A percentile compares a stretch with the other conserved stretches of the same genome.
Evolutionary conservation across 2,888 invertebrate genomes (phyloP).

Genomic region (Eupithecia vulgata): DNA sequence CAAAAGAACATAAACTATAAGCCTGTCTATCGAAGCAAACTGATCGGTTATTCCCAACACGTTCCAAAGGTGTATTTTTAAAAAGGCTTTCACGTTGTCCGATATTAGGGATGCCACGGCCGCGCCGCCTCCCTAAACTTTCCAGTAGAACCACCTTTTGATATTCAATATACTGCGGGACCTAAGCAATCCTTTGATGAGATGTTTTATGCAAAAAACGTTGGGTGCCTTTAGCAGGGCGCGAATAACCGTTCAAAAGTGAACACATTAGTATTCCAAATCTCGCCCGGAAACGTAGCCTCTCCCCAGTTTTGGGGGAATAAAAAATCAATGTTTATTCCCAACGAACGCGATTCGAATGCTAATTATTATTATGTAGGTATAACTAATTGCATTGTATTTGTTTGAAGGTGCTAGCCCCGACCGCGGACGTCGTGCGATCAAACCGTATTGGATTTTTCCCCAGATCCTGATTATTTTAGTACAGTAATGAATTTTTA

Average conservation of each 20-base stretch:
- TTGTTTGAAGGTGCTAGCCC: slow-evolving; percentile 66
- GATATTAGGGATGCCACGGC: slow-evolving; percentile 74
- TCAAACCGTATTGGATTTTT: slow-evolving; percentile 55
- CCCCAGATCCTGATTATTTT: slow-evolving; percentile 48
- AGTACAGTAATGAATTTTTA: slow-evolving; percentile 51
- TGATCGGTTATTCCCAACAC: slow-evolving; percentile 76
- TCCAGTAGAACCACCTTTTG: slow-evolving; percentile 79
- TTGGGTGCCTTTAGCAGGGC: slow-evolving; percentile 78
- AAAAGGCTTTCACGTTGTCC: slow-evolving; percentile 78
- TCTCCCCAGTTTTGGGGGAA: slow-evolving; percentile 78
- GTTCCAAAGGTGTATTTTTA: slow-evolving; percentile 81
- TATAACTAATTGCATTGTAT: slow-evolving; percentile 79
- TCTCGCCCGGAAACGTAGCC: slow-evolving; percentile 66
- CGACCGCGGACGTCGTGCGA: slow-evolving; percentile 46
- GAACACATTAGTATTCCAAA: slow-evolving; percentile 82
- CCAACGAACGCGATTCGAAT: slow-evolving; percentile 78
- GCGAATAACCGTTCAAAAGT: slow-evolving; percentile 82
- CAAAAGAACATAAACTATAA: slow-evolving; percentile 32
- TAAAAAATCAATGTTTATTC: slow-evolving; percentile 84
- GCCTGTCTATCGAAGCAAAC: slow-evolving; percentile 39
- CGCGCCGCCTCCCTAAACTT: slow-evolving; percentile 73
- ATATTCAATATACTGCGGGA: slow-evolving; percentile 82
- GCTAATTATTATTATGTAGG: slow-evolving; percentile 68
- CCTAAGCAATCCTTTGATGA: slow-evolving; percentile 84
- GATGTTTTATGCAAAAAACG: slow-evolving; percentile 85